Base-by-base conservation (phyloP, 1,140 invertebrate genomes). In the Parasteatoda tepidariorum region DNA sequence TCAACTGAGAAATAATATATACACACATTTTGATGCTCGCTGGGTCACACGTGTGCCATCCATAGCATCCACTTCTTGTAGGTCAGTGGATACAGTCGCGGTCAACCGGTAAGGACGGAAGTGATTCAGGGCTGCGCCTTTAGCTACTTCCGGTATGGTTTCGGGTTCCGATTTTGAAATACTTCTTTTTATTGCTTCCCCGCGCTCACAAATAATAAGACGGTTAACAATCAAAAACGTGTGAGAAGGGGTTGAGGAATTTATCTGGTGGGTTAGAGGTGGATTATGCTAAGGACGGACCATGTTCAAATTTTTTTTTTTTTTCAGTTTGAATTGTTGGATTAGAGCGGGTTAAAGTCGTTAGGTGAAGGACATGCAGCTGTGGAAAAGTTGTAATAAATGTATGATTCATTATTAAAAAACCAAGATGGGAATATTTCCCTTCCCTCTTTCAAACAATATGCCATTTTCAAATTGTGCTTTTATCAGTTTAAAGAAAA, bases 81-180 rank as follows among this genome's bases (percentile, higher is more conserved):
- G 78, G 78, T 82, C 66, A 82, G 66, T 82, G 62, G 78, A 70
- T 64, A 66, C 74, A 78, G 59, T 57, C 34, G 54, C 78, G 78
- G 78, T 82, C 78, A 82, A 82, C 67, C 78, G 62, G 74, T 57
- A 78, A 70, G 67, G 78, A 70, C 78, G 34, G 78, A 82, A 82
- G 67, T 73, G 70, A 73, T n/a, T 73, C 70, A 73, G 70, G 11
- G 66, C 66, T 68, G 66, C 66, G 38, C 66, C 66, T 68, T 48
- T 34, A 26, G 48, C 48, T 73, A 73, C 70, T 73, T 73, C 70
- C 70, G 70, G 70, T 55, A 73, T 57, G 22, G 41, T 55, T 71
- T 24, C 38, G 18, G 38, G 38, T 48, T 48, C 38, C 38, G 38
- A 48, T 48, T 48, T 48, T 48, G 38, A 48, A 18, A 48, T 48